Conservation (phyloP, 2,888 invertebrate species). For the Unio pictorum region DNA sequence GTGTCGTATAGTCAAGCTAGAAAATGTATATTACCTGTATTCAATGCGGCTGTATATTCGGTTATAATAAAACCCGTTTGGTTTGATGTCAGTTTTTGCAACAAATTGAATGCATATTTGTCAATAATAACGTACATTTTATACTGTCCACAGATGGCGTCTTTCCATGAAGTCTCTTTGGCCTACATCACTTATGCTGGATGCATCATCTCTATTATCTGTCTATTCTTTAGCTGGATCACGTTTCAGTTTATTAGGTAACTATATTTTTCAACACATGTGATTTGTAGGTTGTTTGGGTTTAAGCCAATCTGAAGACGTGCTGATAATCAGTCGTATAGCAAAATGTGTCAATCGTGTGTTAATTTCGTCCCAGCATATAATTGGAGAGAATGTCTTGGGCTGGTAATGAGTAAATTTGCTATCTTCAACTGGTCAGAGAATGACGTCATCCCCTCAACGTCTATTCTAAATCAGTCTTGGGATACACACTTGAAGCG, state of each 20-base stretch:
- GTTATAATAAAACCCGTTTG: no score
- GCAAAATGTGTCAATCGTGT: constrained; percentile 4
- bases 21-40: no score
- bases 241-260: constrained; percentile 62
- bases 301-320: neutral
- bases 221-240: constrained; percentile 53
- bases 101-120: no score
- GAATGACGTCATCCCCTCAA: no score
- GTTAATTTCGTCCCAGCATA: neutral
- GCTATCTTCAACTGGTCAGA: no score
- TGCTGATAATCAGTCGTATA: constrained; percentile 3
- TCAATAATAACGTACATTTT: neutral
- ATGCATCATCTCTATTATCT: constrained; percentile 57
- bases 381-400: no score
- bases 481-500: no score
- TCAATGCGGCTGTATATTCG: no score
- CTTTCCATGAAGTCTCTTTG: constrained; percentile 42
- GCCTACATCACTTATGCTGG: constrained; percentile 57
- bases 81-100: no score
- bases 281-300: neutral
- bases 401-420: no score
- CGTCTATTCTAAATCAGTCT: no score
- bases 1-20: no score
- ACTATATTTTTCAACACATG: constrained; percentile 6
- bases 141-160: constrained; percentile 38